These are phyloP conservation scores for Thyatira batis DNA, from an alignment of 2,888 invertebrate genomes.

Conservation along the genomic window DNA sequence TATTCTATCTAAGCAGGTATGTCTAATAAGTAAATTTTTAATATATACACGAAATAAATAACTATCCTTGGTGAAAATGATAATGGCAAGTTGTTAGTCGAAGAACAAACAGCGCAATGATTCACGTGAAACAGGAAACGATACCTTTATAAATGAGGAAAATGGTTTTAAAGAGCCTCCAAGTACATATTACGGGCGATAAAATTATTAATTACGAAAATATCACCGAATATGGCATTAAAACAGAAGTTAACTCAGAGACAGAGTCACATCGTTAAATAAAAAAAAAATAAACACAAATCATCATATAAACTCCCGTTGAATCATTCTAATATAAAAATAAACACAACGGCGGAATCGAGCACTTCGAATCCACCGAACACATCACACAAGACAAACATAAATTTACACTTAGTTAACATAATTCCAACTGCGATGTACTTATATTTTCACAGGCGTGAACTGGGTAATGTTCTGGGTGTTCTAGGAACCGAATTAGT, in stretches of 20 bases:
- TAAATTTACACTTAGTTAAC: constrained; percentile 81
- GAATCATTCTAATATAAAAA: constrained; percentile 75
- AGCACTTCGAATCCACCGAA: constrained; percentile 79
- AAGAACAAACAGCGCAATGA: constrained; percentile 53
- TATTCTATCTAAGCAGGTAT: constrained; percentile 59
- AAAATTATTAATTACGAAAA: constrained; percentile 53
- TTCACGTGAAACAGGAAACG: constrained; percentile 48
- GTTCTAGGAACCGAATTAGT: constrained; percentile 73
- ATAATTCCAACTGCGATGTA: constrained; percentile 71
- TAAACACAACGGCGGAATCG: constrained; percentile 75
- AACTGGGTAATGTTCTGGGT: constrained; percentile 63
- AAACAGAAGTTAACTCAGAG: constrained; percentile 65
- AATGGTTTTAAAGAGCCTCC: constrained; percentile 68
- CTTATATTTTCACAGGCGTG: constrained; percentile 62
- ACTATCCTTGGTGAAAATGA: constrained; percentile 73
- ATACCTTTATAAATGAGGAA: constrained; percentile 43
- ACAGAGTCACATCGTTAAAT: constrained; percentile 67
- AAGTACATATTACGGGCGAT: constrained; percentile 65
- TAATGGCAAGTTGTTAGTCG: constrained; percentile 80
- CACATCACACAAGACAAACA: constrained; percentile 81
- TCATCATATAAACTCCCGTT: constrained; percentile 68
- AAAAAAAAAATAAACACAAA: constrained; percentile 68
- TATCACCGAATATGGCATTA: constrained; percentile 76
- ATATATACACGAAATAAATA: constrained; percentile 76
- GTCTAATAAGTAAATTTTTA: constrained; percentile 53